Percentiles rank a stretch among this genome's conserved stretches.
These are phyloP conservation scores for Pterostichus madidus DNA, from an alignment of 2,888 invertebrate species.

Conservation along the genomic window DNA sequence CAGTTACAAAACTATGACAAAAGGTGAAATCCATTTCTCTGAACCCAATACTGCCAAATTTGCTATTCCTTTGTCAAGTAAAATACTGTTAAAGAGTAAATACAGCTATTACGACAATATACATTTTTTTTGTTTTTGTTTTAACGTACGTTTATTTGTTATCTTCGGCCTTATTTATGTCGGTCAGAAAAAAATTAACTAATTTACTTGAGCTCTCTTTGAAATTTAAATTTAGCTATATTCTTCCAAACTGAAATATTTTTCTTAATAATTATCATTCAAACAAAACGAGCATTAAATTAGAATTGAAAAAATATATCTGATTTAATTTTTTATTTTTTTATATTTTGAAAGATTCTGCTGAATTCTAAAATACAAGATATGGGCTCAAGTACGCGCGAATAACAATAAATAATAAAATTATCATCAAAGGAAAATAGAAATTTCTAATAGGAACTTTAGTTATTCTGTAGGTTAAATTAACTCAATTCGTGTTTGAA, in stretches of 20 bases:
- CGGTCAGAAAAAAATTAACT: background rate
- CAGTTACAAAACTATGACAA: background rate
- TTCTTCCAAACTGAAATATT: background rate
- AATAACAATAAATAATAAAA: constrained; percentile 29
- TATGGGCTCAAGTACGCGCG: background rate
- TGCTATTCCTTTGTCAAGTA: constrained; percentile 42
- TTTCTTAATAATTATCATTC: background rate
- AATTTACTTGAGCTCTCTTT: constrained; percentile 1
- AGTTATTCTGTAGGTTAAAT: constrained; percentile 43
- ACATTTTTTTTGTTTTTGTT: constrained; percentile 20
- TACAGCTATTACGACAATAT: constrained; percentile 18
- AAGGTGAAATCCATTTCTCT: constrained; percentile 13
- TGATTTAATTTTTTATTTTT: too few species aligned
- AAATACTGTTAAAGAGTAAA: constrained; percentile 39
- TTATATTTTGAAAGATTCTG: too few species aligned
- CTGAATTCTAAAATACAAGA: background rate
- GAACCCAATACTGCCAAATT: constrained; percentile 21
- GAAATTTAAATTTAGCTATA: background rate
- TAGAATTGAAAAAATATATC: too few species aligned
- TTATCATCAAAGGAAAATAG: constrained; percentile 29
- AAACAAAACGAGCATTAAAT: too few species aligned
- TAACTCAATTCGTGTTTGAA: constrained; percentile 12
- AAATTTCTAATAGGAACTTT: constrained; percentile 56
- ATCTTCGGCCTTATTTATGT: constrained; percentile 25
- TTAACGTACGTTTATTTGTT: constrained; percentile 41